Conservation (phyloP, 2,888 invertebrate genomes). For the Tenthredo amoena region DNA sequence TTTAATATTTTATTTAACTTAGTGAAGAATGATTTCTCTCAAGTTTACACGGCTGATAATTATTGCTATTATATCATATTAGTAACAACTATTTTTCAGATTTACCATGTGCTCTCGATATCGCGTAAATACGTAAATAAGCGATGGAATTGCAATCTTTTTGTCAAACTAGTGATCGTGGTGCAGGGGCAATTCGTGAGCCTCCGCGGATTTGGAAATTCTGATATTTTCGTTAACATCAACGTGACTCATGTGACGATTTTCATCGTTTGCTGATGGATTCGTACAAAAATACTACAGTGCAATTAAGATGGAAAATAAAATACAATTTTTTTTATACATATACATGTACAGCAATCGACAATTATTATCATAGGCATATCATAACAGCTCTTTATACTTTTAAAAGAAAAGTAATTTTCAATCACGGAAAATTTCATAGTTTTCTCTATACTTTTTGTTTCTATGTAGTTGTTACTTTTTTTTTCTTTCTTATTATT, state of each 20-base stretch:
- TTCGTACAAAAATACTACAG: background rate
- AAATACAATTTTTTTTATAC: background rate
- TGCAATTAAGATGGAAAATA: slow-evolving; percentile 5
- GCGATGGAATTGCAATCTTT: background rate
- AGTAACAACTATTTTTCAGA: background rate
- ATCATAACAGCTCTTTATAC: background rate
- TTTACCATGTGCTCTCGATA: background rate
- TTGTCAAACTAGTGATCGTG: background rate
- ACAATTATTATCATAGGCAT: background rate
- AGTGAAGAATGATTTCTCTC: background rate
- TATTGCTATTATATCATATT: background rate
- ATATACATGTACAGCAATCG: background rate
- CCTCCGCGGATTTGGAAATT: background rate
- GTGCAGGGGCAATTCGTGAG: slow-evolving; percentile 10
- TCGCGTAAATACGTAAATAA: background rate
- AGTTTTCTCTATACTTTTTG: background rate
- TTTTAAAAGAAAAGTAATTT: background rate
- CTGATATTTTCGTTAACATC: background rate
- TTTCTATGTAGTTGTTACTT: background rate
- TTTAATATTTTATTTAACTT: background rate
- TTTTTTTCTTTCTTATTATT: background rate
- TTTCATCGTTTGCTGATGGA: background rate
- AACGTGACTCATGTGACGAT: background rate
- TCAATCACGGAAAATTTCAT: background rate
- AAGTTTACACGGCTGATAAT: background rate